Conservation (phyloP, 2,113 vertebrate species). For the Xerus inauris region DNA sequence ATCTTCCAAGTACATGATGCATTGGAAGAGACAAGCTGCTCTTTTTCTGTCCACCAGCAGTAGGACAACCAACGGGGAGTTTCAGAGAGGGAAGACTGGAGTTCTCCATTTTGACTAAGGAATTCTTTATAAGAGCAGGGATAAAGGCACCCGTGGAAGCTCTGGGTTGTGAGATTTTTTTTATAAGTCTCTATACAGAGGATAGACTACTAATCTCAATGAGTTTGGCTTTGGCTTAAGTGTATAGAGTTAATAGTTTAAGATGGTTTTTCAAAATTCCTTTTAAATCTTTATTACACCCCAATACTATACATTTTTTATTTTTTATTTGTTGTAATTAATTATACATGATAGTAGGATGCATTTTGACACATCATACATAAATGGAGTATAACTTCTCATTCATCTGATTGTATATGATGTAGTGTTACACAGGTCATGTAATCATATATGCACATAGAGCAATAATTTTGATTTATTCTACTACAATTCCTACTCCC, state of each 20-base stretch:
- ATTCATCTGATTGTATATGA: no score
- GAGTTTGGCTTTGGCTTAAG: neutral
- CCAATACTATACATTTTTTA: neutral
- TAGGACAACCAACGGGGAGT: neutral
- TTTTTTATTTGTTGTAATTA: no score
- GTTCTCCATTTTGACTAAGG: neutral
- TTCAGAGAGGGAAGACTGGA: neutral
- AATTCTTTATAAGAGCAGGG: neutral
- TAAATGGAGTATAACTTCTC: no score
- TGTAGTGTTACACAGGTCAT: no score
- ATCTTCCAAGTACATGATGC: neutral
- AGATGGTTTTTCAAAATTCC: neutral
- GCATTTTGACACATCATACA: no score
- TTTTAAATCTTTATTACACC: neutral
- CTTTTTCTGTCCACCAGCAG: neutral
- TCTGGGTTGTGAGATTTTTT: neutral
- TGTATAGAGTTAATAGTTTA: neutral
- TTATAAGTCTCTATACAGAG: neutral
- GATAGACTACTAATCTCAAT: neutral
- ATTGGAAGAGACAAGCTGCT: neutral
- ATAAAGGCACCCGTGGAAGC: neutral
- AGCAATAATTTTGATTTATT: no score
- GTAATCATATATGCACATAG: no score
- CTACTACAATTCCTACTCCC: no score
- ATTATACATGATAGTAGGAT: no score